Evolutionary conservation across 2,797 vertebrate genomes (phyloP).

Genomic region (Kryptopterus vitreolus): DNA sequence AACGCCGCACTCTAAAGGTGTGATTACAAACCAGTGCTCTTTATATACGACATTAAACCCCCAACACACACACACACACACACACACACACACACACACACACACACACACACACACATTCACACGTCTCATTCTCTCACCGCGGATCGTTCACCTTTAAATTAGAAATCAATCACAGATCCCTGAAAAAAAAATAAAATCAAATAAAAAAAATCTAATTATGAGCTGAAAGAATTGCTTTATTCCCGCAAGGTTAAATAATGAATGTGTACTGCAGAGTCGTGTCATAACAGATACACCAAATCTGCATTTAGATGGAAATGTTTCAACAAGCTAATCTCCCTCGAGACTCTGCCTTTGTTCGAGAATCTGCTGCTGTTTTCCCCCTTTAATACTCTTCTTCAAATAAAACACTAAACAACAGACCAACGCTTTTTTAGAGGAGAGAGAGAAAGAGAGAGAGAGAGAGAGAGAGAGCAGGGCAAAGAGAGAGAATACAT

Average conservation of each 20-base stretch:
- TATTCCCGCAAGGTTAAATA: constrained; percentile 59
- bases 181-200: neutral
- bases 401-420: constrained; percentile 53
- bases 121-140: too few relatives aligned
- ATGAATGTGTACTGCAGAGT: constrained; percentile 65
- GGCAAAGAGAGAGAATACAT: neutral
- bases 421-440: neutral
- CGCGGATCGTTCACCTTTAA: constrained; percentile 53
- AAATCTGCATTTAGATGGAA: constrained; percentile 82
- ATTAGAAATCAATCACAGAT: constrained; percentile 63
- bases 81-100: too few relatives aligned
- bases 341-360: constrained; percentile 63
- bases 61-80: constrained; percentile 2
- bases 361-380: constrained; percentile 62
- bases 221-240: constrained; percentile 53
- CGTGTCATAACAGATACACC: constrained; percentile 55
- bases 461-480: neutral
- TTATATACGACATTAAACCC: neutral
- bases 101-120: too few relatives aligned
- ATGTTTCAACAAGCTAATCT: constrained; percentile 68
- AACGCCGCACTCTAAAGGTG: neutral
- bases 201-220: constrained; percentile 47
- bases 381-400: constrained; percentile 44
- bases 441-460: neutral
- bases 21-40: neutral